Evolutionary conservation across 2,888 invertebrate species (phyloP).

Genomic region (Latheticus oryzae): DNA sequence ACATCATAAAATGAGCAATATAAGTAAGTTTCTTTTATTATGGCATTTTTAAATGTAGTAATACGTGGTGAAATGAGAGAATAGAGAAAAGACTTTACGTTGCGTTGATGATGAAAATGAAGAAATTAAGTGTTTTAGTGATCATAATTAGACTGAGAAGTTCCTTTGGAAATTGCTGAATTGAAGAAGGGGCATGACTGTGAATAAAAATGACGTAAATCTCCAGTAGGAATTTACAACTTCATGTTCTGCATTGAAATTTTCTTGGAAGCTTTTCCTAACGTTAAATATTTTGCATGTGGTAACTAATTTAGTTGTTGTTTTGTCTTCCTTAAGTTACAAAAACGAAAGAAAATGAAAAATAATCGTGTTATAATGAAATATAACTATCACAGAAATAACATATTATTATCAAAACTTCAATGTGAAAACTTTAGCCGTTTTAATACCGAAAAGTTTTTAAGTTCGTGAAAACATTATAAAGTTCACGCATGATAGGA

Average conservation of each 20-base stretch:
- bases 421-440: conserved; percentile 40
- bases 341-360: conserved; percentile 5
- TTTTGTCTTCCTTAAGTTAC: conserved; percentile 3
- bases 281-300: background rate
- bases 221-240: conserved; percentile 31
- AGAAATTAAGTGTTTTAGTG: conserved; percentile 25
- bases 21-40: conserved; percentile 33
- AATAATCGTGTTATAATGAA: conserved; percentile 31
- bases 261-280: background rate
- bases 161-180: conserved; percentile 21
- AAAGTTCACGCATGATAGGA: conserved; percentile 45
- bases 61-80: conserved; percentile 8
- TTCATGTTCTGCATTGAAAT: conserved; percentile 26
- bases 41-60: conserved; percentile 26
- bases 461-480: conserved; percentile 43
- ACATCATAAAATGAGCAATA: conserved; percentile 26
- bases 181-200: conserved; percentile 19
- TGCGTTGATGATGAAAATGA: background rate
- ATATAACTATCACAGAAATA: conserved; percentile 33
- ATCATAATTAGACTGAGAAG: conserved; percentile 27
- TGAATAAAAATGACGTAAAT: conserved; percentile 31
- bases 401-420: conserved; percentile 39
- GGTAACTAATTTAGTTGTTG: conserved; percentile 1
- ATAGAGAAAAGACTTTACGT: background rate
- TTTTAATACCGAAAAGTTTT: conserved; percentile 41